phyloP scores from a whole-genome alignment of 2,888 invertebrate species.

The Philaethria dido region DNA sequence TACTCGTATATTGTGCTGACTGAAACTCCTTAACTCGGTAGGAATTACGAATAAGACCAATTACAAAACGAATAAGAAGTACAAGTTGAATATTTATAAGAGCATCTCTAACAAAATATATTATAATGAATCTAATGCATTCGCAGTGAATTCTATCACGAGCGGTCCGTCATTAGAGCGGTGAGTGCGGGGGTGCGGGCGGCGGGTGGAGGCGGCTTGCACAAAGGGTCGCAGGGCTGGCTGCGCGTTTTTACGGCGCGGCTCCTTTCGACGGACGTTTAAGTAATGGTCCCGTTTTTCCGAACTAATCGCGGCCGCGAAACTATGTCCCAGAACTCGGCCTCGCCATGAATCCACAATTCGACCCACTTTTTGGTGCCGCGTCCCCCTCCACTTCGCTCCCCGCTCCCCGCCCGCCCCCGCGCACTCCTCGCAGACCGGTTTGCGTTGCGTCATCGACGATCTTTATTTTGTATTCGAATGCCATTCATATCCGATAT shows the following conservation, averaged over 20 bases:
- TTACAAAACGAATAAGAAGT: background rate
- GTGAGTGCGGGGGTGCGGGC: background rate
- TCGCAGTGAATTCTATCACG: conserved; percentile 19
- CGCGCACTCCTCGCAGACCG: conserved; percentile 48
- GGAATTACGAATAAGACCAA: background rate
- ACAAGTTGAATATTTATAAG: conserved; percentile 14
- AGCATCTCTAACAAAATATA: background rate
- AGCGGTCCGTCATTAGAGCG: conserved; percentile 1
- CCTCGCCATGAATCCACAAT: conserved; percentile 50
- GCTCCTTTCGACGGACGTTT: conserved; percentile 64
- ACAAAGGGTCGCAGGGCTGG: conserved; percentile 42
- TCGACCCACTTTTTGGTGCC: conserved; percentile 59
- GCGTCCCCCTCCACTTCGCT: too few species aligned
- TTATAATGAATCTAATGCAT: conserved; percentile 12
- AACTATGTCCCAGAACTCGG: conserved; percentile 53
- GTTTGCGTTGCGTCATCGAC: conserved; percentile 50
- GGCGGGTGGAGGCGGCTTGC: conserved; percentile 31
- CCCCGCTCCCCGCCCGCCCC: too few species aligned
- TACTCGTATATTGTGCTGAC: too few species aligned
- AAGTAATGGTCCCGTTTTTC: conserved; percentile 64
- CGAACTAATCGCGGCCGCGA: conserved; percentile 59
- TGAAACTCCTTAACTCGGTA: background rate
- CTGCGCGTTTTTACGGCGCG: conserved; percentile 65
- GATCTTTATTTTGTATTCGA: conserved; percentile 28
- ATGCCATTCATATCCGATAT: conserved; percentile 34